These are phyloP conservation scores for Elephantulus edwardii DNA, from an alignment of 2,113 vertebrate species.

Conservation along the genomic window DNA sequence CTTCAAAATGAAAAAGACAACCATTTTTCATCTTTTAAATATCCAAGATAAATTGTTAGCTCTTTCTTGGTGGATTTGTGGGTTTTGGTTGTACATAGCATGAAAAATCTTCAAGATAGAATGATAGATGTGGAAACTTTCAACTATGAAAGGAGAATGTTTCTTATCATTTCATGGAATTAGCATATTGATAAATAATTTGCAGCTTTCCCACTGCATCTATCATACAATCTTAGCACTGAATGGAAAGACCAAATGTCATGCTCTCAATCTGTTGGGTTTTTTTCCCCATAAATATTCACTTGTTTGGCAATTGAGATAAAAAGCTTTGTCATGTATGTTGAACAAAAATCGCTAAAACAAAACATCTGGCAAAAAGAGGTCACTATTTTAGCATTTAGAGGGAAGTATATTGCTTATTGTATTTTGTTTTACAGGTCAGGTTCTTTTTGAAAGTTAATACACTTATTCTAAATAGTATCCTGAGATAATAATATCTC, in stretches of 20 bases:
- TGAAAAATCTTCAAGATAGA: constrained; percentile 47
- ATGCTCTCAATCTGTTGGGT: constrained; percentile 60
- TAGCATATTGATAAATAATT: constrained; percentile 66
- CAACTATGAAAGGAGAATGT: constrained; percentile 67
- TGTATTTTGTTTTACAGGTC: constrained; percentile 21
- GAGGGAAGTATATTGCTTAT: constrained; percentile 16
- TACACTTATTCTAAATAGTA: background rate
- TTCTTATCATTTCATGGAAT: constrained; percentile 62
- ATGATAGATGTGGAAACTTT: constrained; percentile 62
- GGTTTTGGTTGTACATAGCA: constrained; percentile 10
- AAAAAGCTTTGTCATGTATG: constrained; percentile 68
- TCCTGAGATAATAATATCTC: constrained; percentile 27
- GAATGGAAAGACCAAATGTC: constrained; percentile 73
- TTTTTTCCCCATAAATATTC: constrained; percentile 73
- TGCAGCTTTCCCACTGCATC: constrained; percentile 47
- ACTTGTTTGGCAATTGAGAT: constrained; percentile 58
- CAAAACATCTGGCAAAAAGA: constrained; percentile 74
- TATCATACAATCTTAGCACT: constrained; percentile 53
- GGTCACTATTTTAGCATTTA: constrained; percentile 54
- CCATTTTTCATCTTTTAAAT: too few relatives aligned
- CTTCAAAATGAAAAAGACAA: too few relatives aligned
- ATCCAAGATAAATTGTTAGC: too few relatives aligned
- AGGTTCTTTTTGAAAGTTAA: background rate
- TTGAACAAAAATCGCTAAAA: constrained; percentile 63
- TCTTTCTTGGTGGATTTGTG: constrained; percentile 24